Base-by-base conservation (phyloP, 2,113 vertebrate genomes). In the Odocoileus hemionus region DNA sequence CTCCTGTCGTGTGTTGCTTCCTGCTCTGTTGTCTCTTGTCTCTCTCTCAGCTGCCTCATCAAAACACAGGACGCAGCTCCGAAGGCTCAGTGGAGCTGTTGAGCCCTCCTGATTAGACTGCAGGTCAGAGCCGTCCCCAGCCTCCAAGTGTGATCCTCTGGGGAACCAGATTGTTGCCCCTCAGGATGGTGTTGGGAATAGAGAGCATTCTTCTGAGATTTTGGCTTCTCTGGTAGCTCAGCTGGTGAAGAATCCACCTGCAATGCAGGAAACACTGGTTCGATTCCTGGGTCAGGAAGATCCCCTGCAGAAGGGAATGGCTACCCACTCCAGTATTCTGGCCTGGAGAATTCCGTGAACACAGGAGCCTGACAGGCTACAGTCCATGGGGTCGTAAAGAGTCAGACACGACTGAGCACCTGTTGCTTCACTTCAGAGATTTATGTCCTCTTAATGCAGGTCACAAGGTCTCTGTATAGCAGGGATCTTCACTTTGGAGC, bases 371-470 rank as follows among this genome's bases (percentile, higher is more conserved):
- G 67, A 21, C 67, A 39, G n/a, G 67, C n/a, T 39, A 23, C 10
- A 39, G 67, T 39, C 67, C 10, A 13, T 13, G 19, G n/a, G 5
- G 67, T 39, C 67, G 39, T 11, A 70, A 23, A 70, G 67, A 70
- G 10, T 23, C 0, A 0, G 19, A 70, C 19, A 70, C 0, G 2
- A 39, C n/a, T 23, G 67, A 70, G 67, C 5, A 2, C 23, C 67
- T 70, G 1, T 70, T 0, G 5, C n/a, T 39, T 39, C n/a, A 70
- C 70, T 26, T 76, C 39, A 45, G 83, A 83, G 61, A 79, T 33
- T 21, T 76, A 52, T 26, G 2, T 86, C 57, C 55, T 50, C 33
- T 58, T 45, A 13, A 79, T 28, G 39, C 84, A 74, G 43, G 33
- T 61, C 85, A 79, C 55, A 52, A 30, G 54, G 67, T n/a, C 74